phyloP scores from a whole-genome alignment of 1,140 invertebrate genomes.

The Cydia pomonella region DNA sequence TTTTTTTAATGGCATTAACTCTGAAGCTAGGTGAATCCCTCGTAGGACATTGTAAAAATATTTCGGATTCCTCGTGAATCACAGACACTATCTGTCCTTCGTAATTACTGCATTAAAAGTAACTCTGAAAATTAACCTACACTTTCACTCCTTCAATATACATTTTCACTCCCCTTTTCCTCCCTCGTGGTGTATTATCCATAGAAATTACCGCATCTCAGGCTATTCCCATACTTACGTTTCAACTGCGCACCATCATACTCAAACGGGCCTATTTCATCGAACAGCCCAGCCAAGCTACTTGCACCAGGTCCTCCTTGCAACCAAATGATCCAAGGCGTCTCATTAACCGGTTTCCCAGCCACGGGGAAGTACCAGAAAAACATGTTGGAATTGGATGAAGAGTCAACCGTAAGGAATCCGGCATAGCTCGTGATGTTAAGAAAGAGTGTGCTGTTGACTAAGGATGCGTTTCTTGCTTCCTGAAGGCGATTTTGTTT shows the following conservation, averaged over 20 bases:
- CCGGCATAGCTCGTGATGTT: conserved; percentile 60
- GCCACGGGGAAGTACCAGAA: conserved; percentile 93
- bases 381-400: conserved; percentile 89
- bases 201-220: neutral
- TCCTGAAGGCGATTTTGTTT: conserved; percentile 47
- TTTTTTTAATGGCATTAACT: too few relatives aligned
- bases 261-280: conserved; percentile 84
- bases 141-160: neutral
- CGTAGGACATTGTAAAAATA: too few relatives aligned
- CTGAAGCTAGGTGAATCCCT: too few relatives aligned
- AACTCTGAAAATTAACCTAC: neutral
- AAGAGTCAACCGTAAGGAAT: conserved; percentile 82
- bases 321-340: conserved; percentile 90
- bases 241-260: conserved; percentile 53
- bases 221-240: conserved; percentile 44
- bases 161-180: too few relatives aligned
- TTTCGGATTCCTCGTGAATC: too few relatives aligned
- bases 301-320: conserved; percentile 87
- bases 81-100: neutral
- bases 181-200: too few relatives aligned
- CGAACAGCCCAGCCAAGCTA: conserved; percentile 86
- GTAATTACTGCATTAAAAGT: too few relatives aligned
- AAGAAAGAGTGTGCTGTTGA: conserved; percentile 52
- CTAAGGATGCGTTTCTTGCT: conserved; percentile 51
- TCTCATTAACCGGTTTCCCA: conserved; percentile 59